These are phyloP conservation scores for Cheirogaleus major DNA, from an alignment of 2,797 vertebrate species.

Conservation along the genomic window DNA sequence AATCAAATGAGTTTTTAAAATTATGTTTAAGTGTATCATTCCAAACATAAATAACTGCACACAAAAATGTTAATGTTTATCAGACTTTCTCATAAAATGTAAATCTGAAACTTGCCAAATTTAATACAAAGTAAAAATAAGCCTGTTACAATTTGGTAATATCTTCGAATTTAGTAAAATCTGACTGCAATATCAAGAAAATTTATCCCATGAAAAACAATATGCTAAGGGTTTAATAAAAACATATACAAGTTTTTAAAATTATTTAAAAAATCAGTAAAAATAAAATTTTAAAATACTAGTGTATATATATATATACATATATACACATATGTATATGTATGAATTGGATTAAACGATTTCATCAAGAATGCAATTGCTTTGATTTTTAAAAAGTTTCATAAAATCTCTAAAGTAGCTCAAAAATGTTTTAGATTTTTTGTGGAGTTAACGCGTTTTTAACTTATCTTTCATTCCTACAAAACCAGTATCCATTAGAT, in stretches of 20 bases:
- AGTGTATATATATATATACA: neutral
- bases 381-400: neutral
- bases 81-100: neutral
- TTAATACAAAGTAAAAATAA: neutral
- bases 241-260: neutral
- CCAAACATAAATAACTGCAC: neutral
- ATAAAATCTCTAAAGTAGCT: neutral
- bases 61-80: neutral
- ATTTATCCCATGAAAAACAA: neutral
- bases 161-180: slow-evolving; percentile 15
- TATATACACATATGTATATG: neutral
- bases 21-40: neutral
- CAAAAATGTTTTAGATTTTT: neutral
- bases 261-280: neutral
- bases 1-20: neutral
- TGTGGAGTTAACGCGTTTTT: neutral
- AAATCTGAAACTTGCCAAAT: neutral
- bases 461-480: neutral
- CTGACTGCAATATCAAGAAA: neutral
- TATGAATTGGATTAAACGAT: neutral
- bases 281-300: neutral
- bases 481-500: neutral
- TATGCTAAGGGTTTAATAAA: neutral
- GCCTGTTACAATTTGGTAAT: neutral
- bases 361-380: neutral